Evolutionary conservation across 2,888 invertebrate species (phyloP).

Genomic region (Drosophila sordidula): DNA sequence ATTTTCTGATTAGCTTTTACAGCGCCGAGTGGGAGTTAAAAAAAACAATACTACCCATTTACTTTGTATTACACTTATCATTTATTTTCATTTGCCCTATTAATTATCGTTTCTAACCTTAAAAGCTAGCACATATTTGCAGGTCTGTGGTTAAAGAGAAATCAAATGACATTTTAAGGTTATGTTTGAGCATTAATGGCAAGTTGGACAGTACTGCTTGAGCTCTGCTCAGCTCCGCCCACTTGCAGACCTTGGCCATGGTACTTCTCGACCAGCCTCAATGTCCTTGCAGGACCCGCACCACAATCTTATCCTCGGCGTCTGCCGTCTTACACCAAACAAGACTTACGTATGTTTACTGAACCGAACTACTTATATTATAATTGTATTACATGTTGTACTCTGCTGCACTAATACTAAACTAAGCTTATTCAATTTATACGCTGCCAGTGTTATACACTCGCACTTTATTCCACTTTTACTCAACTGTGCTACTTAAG

Average conservation of each 20-base stretch:
- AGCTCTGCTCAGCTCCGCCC: neutral
- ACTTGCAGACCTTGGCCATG: slow-evolving; percentile 62
- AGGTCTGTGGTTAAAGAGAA: neutral
- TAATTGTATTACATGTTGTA: no score
- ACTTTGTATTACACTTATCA: no score
- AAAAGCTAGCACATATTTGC: slow-evolving; percentile 9
- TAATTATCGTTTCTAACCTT: slow-evolving; percentile 6
- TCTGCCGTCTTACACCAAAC: no score
- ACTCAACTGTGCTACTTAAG: no score
- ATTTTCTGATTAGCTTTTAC: no score
- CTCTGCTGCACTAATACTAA: no score
- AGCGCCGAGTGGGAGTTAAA: no score
- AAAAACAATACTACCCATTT: neutral
- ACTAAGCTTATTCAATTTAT: neutral
- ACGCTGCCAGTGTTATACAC: no score
- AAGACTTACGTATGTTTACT: no score
- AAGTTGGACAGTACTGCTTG: neutral
- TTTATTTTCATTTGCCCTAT: neutral
- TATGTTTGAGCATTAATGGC: neutral
- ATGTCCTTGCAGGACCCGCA: slow-evolving; percentile 65
- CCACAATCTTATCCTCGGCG: slow-evolving; percentile 51
- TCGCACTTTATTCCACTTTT: no score
- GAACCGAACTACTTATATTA: no score
- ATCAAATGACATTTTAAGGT: neutral
- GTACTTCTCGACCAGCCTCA: slow-evolving; percentile 57